Conservation (phyloP, 2,797 vertebrate species). For the Diplodus puntazzo region DNA sequence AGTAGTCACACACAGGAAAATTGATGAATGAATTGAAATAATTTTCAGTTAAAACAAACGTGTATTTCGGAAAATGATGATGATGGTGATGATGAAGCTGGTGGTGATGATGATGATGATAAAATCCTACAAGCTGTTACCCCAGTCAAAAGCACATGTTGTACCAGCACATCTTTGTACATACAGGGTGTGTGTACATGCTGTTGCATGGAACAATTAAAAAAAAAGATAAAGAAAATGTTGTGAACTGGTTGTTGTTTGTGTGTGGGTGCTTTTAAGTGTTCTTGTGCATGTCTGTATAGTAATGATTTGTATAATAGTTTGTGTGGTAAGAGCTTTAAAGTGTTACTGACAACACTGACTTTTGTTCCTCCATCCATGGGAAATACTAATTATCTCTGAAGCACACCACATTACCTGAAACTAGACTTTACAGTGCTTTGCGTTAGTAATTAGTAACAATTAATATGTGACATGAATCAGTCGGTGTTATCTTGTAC, state of each 20-base stretch:
- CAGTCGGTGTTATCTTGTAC: conserved; percentile 21
- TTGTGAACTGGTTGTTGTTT: neutral
- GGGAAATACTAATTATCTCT: conserved; percentile 58
- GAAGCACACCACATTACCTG: conserved; percentile 54
- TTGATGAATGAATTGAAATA: conserved; percentile 12
- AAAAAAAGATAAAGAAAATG: neutral
- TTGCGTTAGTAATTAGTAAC: conserved; percentile 52
- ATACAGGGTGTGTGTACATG: neutral
- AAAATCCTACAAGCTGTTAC: neutral
- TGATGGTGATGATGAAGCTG: neutral
- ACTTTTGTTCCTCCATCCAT: conserved; percentile 42
- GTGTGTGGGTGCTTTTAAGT: neutral
- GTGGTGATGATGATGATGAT: too few species aligned
- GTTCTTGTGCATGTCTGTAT: neutral
- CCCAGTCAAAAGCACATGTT: neutral
- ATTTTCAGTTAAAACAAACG: neutral
- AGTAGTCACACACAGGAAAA: conserved; percentile 7
- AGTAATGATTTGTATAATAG: conserved; percentile 7
- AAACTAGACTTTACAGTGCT: conserved; percentile 39
- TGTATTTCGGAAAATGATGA: neutral
- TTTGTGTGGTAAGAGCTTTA: conserved; percentile 23
- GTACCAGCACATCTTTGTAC: neutral
- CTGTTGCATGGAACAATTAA: neutral
- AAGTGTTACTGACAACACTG: conserved; percentile 31
- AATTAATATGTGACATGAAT: conserved; percentile 49